Base-by-base conservation (phyloP, 1,140 invertebrate species). In the Drosophila baimaii region DNA sequence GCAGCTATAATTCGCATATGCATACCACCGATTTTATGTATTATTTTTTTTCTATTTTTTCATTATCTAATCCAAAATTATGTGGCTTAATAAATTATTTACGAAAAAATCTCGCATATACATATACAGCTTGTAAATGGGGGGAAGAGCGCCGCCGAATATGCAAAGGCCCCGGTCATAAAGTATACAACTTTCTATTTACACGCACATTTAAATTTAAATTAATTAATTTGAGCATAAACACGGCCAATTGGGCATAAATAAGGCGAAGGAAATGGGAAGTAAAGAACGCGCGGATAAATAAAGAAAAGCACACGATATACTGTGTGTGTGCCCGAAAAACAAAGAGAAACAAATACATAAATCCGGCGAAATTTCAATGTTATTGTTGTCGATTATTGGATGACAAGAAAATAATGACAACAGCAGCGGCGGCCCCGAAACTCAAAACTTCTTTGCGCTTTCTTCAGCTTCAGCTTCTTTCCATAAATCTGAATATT, bases 71-170 rank as follows among this genome's bases (percentile, higher is more conserved):
- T 77, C 73, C 73, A 23, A 70, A 77, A 69, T 77, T 69, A 77
- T 77, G 74, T 69, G 73, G 73, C 57, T 77, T 59, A 69, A 77
- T 77, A 77, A 77, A 77, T 77, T 69, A 77, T 77, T 77, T 69
- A 69, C 13, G 10, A 41, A 63, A 55, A 56, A 56, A 43, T 37
- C 31, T 21, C 39, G 31, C 23, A 35, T 35, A 52, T 25, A 61
- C 1, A 41, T 5, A 12, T 43, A 10, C 13, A 23, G 2, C 5
- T 17, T 21, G 57, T 59, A 27, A 54, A 51, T 46, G 13, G n/a
- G 15, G 41, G 31, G 33, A 39, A 47, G 51, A 49, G 27, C 37
- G 49, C 49, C 21, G 12, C 8, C 27, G 43, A 46, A 23, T 5
- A 27, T 27, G 35, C 46, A 49, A 49, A 44, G 43, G n/a, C 25